Conservation (phyloP, 1,140 invertebrate species). For the Teleopsis dalmanni region DNA sequence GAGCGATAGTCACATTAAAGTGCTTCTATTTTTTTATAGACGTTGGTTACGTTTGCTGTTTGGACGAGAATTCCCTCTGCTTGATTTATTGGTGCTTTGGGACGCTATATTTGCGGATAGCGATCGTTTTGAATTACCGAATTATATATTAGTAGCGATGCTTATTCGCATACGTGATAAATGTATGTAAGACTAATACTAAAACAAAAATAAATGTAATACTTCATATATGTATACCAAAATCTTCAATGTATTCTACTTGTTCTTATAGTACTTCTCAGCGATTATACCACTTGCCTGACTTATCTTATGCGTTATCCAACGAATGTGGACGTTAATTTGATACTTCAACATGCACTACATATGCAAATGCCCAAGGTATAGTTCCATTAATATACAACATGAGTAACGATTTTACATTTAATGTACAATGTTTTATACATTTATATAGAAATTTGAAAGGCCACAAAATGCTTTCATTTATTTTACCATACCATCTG, state of each 20-base stretch:
- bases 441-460: constrained; percentile 28
- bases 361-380: constrained; percentile 52
- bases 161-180: constrained; percentile 60
- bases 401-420: not conserved
- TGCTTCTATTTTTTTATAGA: constrained; percentile 45
- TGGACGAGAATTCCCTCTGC: constrained; percentile 69
- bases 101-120: constrained; percentile 72
- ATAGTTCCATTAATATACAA: not conserved
- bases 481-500: constrained; percentile 17
- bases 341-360: constrained; percentile 57
- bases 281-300: constrained; percentile 58
- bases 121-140: constrained; percentile 60
- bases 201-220: not conserved
- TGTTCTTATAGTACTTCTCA: constrained; percentile 49
- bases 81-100: constrained; percentile 68
- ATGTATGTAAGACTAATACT: constrained; percentile 48
- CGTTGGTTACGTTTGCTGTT: constrained; percentile 74
- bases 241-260: not conserved
- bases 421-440: not conserved
- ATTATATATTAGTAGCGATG: constrained; percentile 72
- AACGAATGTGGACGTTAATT: constrained; percentile 53
- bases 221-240: not conserved
- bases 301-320: constrained; percentile 62
- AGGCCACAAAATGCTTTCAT: constrained; percentile 35
- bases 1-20: not conserved